Evolutionary conservation across 2,888 invertebrate species (phyloP).

Genomic region (Odontocerum albicorne): DNA sequence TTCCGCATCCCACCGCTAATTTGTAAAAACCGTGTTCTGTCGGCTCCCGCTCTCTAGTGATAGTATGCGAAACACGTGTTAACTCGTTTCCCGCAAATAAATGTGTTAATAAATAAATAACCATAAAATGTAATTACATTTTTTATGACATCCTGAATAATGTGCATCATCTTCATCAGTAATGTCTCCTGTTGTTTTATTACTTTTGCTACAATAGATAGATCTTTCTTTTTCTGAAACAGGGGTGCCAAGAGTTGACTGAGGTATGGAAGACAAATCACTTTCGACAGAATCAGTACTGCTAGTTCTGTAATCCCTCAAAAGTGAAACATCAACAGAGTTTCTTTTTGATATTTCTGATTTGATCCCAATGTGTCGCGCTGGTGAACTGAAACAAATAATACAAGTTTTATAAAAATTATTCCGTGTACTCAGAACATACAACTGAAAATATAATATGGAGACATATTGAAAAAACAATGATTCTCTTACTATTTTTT

Average conservation of each 20-base stretch:
- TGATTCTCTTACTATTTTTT: too few species aligned
- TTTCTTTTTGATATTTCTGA: slow-evolving; percentile 38
- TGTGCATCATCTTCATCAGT: slow-evolving; percentile 6
- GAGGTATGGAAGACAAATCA: not conserved
- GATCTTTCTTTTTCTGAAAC: not conserved
- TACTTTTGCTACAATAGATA: too few species aligned
- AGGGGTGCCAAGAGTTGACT: not conserved
- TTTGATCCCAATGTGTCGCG: slow-evolving; percentile 33
- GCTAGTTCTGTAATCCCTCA: slow-evolving; percentile 25
- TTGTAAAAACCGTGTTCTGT: too few species aligned
- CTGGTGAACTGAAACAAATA: slow-evolving; percentile 32
- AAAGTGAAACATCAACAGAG: slow-evolving; percentile 37
- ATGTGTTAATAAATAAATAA: too few species aligned
- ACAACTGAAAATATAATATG: too few species aligned
- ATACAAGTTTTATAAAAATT: too few species aligned
- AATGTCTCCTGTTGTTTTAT: not conserved
- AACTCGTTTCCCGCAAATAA: too few species aligned
- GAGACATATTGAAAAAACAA: too few species aligned
- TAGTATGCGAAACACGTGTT: too few species aligned
- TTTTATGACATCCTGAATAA: slow-evolving; percentile 18
- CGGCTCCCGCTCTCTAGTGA: too few species aligned
- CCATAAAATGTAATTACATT: slow-evolving; percentile 10
- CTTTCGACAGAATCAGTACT: slow-evolving; percentile 23
- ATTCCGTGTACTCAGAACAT: too few species aligned
- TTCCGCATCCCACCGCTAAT: too few species aligned